phyloP scores from a whole-genome alignment of 1,140 invertebrate species.

The Holotrichia oblita region DNA sequence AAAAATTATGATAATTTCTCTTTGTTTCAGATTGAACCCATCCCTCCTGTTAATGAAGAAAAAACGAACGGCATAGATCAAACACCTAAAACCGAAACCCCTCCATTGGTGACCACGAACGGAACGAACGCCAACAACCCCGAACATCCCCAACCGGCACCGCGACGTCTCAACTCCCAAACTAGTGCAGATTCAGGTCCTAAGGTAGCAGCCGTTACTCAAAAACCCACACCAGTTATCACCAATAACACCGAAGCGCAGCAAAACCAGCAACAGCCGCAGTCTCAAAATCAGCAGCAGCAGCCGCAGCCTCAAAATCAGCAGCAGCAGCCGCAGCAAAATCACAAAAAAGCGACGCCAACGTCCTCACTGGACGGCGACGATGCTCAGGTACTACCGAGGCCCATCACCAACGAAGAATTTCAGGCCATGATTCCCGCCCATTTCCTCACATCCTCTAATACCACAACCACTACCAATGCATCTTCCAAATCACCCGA shows the following conservation, averaged over 20 bases:
- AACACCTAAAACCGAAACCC: constrained; percentile 42
- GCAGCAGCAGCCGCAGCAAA: constrained; percentile 40
- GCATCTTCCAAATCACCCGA: constrained; percentile 51
- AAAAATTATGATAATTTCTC: background rate
- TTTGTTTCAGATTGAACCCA: constrained; percentile 40
- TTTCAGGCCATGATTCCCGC: constrained; percentile 93
- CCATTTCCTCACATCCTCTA: constrained; percentile 73
- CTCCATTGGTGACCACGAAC: constrained; percentile 44
- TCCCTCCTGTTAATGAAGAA: constrained; percentile 36
- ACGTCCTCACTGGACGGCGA: constrained; percentile 57
- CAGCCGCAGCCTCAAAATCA: too few relatives aligned
- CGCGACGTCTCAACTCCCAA: constrained; percentile 50
- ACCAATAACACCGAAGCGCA: constrained; percentile 47
- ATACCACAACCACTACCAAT: background rate
- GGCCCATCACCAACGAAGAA: constrained; percentile 89
- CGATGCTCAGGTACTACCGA: constrained; percentile 66
- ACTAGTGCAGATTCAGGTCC: constrained; percentile 41
- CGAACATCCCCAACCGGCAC: constrained; percentile 59
- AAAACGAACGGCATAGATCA: constrained; percentile 52
- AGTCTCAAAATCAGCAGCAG: too few relatives aligned
- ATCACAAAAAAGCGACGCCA: constrained; percentile 56
- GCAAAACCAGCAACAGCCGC: background rate
- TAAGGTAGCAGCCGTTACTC: constrained; percentile 44
- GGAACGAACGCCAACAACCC: constrained; percentile 44
- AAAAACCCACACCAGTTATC: constrained; percentile 28